Evolutionary conservation across 2,888 invertebrate species (phyloP).

Genomic region (Polydrusus pterygomalis): DNA sequence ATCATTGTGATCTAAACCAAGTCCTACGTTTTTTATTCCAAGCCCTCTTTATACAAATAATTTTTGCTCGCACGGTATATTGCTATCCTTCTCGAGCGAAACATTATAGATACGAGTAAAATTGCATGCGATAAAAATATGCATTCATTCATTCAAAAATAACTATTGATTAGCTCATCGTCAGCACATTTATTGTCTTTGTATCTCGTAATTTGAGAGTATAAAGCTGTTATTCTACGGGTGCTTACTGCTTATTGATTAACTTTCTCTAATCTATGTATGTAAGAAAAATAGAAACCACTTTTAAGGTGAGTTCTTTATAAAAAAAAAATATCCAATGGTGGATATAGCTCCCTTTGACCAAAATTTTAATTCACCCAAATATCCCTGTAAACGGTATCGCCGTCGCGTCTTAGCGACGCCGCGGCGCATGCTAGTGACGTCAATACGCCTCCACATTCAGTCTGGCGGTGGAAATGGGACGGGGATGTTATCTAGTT

Average conservation of each 20-base stretch:
- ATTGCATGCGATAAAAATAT: background rate
- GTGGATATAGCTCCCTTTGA: background rate
- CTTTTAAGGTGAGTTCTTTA: background rate
- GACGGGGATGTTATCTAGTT: conserved; percentile 60
- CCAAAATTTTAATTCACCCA: conserved; percentile 51
- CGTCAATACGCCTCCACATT: conserved; percentile 70
- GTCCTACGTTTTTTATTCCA: no score
- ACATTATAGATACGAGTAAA: background rate
- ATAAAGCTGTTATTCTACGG: background rate
- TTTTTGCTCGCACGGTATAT: no score
- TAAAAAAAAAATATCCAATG: conserved; percentile 10
- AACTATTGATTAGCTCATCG: conserved; percentile 11
- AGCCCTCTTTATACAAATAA: no score
- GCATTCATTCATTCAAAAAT: conserved; percentile 11
- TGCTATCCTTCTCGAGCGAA: no score
- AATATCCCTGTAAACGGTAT: conserved; percentile 34
- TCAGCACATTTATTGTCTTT: background rate
- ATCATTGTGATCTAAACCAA: no score
- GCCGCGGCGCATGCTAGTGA: conserved; percentile 64
- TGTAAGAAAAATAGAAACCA: background rate
- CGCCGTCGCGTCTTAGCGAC: conserved; percentile 49
- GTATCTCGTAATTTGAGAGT: conserved; percentile 1
- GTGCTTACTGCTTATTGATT: background rate
- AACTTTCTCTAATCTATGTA: background rate
- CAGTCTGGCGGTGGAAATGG: conserved; percentile 68